Evolutionary conservation across 2,797 vertebrate species (phyloP).

Genomic region (Pangasius krempfi): DNA sequence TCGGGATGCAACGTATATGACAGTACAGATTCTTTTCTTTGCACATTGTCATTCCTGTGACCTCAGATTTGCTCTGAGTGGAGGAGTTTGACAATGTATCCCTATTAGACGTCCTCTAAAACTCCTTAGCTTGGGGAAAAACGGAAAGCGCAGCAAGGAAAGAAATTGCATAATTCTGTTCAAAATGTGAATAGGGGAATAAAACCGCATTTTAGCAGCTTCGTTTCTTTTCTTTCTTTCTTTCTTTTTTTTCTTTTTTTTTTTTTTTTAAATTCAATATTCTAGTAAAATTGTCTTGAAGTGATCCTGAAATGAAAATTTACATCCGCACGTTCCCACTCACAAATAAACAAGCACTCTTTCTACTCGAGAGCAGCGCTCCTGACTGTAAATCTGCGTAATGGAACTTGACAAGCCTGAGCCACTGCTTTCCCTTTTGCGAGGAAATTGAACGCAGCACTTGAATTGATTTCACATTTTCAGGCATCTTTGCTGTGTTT

Average conservation of each 20-base stretch:
- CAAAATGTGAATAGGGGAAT: background rate
- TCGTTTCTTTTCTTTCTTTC: background rate
- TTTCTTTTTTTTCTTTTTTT: background rate
- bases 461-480: constrained; percentile 62
- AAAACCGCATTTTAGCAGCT: background rate
- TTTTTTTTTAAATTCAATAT: background rate
- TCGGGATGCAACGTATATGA: too few relatives aligned
- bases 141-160: background rate
- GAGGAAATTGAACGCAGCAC: constrained; percentile 50
- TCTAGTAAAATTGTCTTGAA: background rate
- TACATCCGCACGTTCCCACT: background rate
- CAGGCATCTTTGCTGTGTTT: constrained; percentile 58
- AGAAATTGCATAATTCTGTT: background rate
- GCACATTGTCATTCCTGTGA: background rate
- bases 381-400: constrained; percentile 45
- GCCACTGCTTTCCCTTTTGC: constrained; percentile 25
- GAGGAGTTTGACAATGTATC: background rate
- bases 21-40: too few relatives aligned
- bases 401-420: constrained; percentile 57
- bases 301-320: background rate
- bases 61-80: background rate
- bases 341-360: constrained; percentile 43
- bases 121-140: background rate
- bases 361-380: constrained; percentile 34
- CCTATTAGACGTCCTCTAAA: background rate